Percentiles rank a stretch among this genome's conserved stretches.
Evolutionary conservation across 1,140 invertebrate genomes (phyloP).

Genomic region (Drosophila auraria): DNA sequence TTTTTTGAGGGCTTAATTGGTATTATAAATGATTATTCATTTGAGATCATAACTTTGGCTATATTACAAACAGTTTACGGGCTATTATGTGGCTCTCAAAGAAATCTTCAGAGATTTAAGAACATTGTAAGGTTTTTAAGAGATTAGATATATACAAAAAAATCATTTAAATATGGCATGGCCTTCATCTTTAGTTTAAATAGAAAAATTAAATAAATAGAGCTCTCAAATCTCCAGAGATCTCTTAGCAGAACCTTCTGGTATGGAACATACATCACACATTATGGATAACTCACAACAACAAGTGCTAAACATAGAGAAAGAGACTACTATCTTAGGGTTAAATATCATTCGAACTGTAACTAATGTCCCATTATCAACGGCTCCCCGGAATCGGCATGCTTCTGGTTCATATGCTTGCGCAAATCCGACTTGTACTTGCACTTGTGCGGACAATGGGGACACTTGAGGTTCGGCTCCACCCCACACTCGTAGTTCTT

Average conservation of each 20-base stretch:
- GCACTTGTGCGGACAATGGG: constrained; percentile 83
- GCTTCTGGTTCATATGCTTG: constrained; percentile 83
- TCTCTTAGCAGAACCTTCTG: not conserved
- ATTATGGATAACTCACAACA: constrained; percentile 62
- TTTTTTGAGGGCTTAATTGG: constrained; percentile 30
- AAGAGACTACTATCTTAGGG: not conserved
- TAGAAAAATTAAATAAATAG: not conserved
- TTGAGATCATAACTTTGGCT: constrained; percentile 74
- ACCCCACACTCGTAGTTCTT: constrained; percentile 89
- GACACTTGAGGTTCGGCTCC: constrained; percentile 81
- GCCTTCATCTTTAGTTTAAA: not conserved
- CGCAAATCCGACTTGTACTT: constrained; percentile 84
- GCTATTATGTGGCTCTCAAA: not conserved
- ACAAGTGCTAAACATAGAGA: constrained; percentile 56
- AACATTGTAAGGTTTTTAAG: too few relatives aligned
- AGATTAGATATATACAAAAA: constrained; percentile 8
- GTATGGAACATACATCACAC: constrained; percentile 32
- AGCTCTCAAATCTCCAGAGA: constrained; percentile 1
- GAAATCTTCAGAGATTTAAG: constrained; percentile 6
- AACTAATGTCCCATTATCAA: constrained; percentile 26
- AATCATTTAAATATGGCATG: not conserved
- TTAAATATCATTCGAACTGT: not conserved
- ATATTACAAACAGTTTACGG: constrained; percentile 55
- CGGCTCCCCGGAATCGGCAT: constrained; percentile 59
- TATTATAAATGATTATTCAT: constrained; percentile 27